Percentiles rank a stretch among this genome's conserved stretches.
Evolutionary conservation across 2,797 vertebrate species (phyloP).

Genomic region (Schizopygopsis pylzovi): DNA sequence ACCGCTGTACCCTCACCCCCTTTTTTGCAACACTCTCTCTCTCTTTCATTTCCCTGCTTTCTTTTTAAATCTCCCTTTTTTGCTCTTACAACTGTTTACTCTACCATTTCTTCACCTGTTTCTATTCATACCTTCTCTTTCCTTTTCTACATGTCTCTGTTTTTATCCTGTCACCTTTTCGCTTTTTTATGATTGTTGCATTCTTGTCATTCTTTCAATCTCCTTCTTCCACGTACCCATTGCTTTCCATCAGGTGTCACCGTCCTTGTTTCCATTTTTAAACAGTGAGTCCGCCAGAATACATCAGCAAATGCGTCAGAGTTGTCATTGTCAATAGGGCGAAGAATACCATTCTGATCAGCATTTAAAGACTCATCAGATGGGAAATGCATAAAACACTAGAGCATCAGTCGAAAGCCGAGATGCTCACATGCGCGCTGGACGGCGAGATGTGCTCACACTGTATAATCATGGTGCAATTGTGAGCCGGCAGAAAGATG

Average conservation of each 20-base stretch:
- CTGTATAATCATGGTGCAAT: constrained; percentile 81
- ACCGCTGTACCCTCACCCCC: constrained; percentile 58
- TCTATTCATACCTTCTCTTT: constrained; percentile 11
- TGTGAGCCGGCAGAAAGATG: constrained; percentile 70
- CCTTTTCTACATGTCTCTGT: neutral
- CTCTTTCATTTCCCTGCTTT: constrained; percentile 60
- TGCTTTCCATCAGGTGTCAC: constrained; percentile 20
- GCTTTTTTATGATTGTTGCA: neutral
- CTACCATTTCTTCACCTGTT: constrained; percentile 12
- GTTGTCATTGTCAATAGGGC: constrained; percentile 28
- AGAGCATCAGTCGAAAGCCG: constrained; percentile 37
- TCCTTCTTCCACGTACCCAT: neutral
- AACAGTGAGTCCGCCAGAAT: neutral
- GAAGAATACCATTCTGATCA: constrained; percentile 42
- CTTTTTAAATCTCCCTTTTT: constrained; percentile 65
- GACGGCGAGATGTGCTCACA: constrained; percentile 73
- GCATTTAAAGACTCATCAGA: constrained; percentile 43
- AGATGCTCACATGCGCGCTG: constrained; percentile 79
- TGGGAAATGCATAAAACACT: constrained; percentile 52
- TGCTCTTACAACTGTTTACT: constrained; percentile 71
- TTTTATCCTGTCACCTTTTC: constrained; percentile 18
- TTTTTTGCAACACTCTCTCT: constrained; percentile 72
- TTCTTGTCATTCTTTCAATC: constrained; percentile 34
- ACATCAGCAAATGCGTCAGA: constrained; percentile 68
- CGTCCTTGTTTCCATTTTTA: constrained; percentile 25